A percentile compares a stretch with the other conserved stretches of the same genome.
Evolutionary conservation across 1,140 invertebrate species (phyloP).

Genomic region (Meloidogyne exigua): DNA sequence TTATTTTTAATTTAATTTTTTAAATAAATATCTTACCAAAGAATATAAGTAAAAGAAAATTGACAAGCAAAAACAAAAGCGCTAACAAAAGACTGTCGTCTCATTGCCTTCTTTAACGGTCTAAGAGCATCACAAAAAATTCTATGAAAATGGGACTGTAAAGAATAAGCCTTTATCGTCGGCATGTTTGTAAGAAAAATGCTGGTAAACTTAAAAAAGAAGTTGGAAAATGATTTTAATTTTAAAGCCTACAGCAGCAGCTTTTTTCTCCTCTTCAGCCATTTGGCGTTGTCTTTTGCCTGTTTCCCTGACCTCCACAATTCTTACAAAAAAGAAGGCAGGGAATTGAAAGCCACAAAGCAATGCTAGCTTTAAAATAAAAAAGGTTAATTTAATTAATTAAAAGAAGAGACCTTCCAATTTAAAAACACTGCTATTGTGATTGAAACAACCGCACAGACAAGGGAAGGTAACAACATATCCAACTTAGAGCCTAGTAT

Average conservation of each 20-base stretch:
- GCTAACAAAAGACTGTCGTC: conserved; percentile 51
- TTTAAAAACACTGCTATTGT: conserved; percentile 55
- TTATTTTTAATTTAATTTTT: too few relatives aligned
- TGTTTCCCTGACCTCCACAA: conserved; percentile 49
- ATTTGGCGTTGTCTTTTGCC: conserved; percentile 56
- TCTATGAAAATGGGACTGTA: conserved; percentile 54
- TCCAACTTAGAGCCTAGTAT: conserved; percentile 57
- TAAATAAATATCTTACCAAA: conserved; percentile 13
- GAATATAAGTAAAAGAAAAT: conserved; percentile 58
- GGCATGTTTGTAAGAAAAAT: conserved; percentile 61
- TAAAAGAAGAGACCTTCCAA: conserved; percentile 44
- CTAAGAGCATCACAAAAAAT: conserved; percentile 55
- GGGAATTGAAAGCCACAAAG: conserved; percentile 60
- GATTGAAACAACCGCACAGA: conserved; percentile 56
- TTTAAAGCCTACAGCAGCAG: conserved; percentile 45
- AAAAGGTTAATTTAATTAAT: not conserved
- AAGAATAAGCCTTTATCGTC: conserved; percentile 59
- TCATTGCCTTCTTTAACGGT: conserved; percentile 57
- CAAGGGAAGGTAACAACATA: conserved; percentile 52
- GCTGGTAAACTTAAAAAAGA: conserved; percentile 50
- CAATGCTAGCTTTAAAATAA: conserved; percentile 43
- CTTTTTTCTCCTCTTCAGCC: conserved; percentile 62
- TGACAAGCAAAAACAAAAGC: conserved; percentile 62
- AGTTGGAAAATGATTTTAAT: not conserved
- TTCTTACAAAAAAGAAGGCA: conserved; percentile 56